Evolutionary conservation across 2,797 vertebrate species (phyloP).

Genomic region (Hephaestus fuliginosus): DNA sequence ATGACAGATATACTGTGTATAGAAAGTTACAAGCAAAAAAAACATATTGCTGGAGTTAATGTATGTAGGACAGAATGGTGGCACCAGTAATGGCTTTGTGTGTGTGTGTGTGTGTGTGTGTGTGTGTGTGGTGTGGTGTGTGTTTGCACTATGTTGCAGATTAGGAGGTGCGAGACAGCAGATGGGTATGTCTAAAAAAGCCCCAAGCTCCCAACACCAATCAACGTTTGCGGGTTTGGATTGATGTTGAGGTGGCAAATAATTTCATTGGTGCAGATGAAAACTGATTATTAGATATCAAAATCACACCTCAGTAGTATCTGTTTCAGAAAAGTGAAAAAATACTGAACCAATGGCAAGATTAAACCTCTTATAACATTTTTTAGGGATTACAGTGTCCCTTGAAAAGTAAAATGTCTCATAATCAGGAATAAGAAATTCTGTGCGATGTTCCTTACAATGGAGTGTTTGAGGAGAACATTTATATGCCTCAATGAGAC

Average conservation of each 20-base stretch:
- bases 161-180: constrained; percentile 89
- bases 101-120: constrained; percentile 36
- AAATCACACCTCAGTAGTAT: constrained; percentile 31
- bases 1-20: background rate
- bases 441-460: constrained; percentile 12
- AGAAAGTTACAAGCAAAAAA: constrained; percentile 26
- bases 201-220: constrained; percentile 78
- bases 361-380: constrained; percentile 6
- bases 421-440: constrained; percentile 16
- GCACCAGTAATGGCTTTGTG: constrained; percentile 46
- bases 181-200: constrained; percentile 87
- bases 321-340: constrained; percentile 19
- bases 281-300: constrained; percentile 63
- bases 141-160: constrained; percentile 70
- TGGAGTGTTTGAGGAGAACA: constrained; percentile 16
- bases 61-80: constrained; percentile 38
- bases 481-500: constrained; percentile 44
- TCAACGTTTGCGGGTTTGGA: constrained; percentile 68
- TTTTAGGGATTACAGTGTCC: background rate
- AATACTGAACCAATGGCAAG: background rate
- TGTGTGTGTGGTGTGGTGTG: constrained; percentile 33
- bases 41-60: constrained; percentile 32
- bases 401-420: background rate
- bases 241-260: constrained; percentile 72
- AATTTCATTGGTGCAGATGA: constrained; percentile 72